Evolutionary conservation across 2,888 invertebrate species (phyloP).

Genomic region (Rhaphigaster nebulosa): DNA sequence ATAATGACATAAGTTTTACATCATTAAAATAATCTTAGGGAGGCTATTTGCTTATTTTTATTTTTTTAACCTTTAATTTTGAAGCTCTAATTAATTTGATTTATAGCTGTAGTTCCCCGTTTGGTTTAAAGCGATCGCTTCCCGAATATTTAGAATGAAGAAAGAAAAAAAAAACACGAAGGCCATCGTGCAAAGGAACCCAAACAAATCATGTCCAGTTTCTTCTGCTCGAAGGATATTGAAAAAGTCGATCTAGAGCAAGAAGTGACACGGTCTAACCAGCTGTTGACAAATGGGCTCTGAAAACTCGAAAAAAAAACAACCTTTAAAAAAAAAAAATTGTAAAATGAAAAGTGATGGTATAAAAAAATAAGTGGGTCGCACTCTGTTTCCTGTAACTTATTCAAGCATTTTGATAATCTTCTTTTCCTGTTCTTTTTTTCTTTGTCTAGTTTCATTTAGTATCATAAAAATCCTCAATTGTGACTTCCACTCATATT

Average conservation of each 20-base stretch:
- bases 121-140: neutral
- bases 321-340: neutral
- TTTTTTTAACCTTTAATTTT: too few species aligned
- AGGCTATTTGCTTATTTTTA: too few species aligned
- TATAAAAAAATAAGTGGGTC: neutral
- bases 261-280: conserved; percentile 8
- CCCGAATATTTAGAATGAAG: neutral
- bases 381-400: neutral
- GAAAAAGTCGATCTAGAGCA: conserved; percentile 4
- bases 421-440: neutral
- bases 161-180: neutral
- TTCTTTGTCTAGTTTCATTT: neutral
- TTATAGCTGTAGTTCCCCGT: neutral
- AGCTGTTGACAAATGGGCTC: conserved; percentile 12
- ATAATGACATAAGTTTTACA: too few species aligned
- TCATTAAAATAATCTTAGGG: too few species aligned
- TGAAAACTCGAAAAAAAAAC: neutral
- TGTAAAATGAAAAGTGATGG: neutral
- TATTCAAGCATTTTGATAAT: neutral
- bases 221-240: conserved; percentile 12
- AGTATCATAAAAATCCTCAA: neutral
- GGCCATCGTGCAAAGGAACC: neutral
- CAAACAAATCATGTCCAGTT: conserved; percentile 27
- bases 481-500: neutral
- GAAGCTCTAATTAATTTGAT: neutral